Evolutionary conservation across 2,113 vertebrate species (phyloP), one percentile per base, ranked within the genome.

Genomic region (Leptobrachium ailaonicum): DNA sequence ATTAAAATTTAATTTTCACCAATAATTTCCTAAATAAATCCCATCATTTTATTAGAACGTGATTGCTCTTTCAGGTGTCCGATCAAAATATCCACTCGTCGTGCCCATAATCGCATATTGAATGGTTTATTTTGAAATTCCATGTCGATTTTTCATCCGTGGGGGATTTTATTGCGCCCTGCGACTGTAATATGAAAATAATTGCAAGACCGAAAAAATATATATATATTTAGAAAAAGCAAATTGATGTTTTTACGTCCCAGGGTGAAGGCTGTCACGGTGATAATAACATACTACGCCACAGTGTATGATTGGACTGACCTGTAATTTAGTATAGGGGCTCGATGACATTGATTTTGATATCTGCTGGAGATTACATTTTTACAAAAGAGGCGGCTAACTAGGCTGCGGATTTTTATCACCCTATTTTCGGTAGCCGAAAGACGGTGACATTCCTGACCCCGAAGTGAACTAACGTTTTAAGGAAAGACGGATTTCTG

Each of bases 341-440:
- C 56, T 60, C 56, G 56, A 60, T 60, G 56, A 60, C 56, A 60
- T 60, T 60, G 56, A 60, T 60, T 60, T 60, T 60, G 13, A 60
- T 60, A 60, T 60, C 56, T 60, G 56, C 56, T 60, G 56, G 8
- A 60, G 56, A 60, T 60, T 60, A 14, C 56, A 60, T 60, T 60
- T 60, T 32, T 60, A 12, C 13, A 12, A 60, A 60, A 60, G 9
- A 14, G 56, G 10, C 56, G 1, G 10, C 1, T 60, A 60, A 60
- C 10, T 60, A 14, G 56, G 56, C 13, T 13, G 56, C 4, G 11
- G 56, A 7, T 7, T 60, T 60, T 60, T 60, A 50, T 50, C 47
- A 50, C 47, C 47, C 47, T 50, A 50, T 60, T 60, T 60, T 13
- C 56, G 3, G 13, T 2, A 60, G 11, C 8, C 8, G 9, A 1